Evolutionary conservation across 2,113 vertebrate genomes (phyloP).

Genomic region (Boleophthalmus pectinirostris): DNA sequence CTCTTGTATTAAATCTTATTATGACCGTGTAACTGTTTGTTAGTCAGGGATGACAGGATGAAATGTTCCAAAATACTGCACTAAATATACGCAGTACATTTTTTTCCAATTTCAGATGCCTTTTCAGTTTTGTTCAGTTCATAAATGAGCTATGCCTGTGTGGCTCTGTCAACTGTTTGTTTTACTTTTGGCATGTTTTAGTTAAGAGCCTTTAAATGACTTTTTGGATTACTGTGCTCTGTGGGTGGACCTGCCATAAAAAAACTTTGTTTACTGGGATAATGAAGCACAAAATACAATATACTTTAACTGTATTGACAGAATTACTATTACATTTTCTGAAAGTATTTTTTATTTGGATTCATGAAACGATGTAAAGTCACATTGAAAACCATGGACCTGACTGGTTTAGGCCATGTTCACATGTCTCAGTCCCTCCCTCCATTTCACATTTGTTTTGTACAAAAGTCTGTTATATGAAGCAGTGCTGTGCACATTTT

Average conservation of each 20-base stretch:
- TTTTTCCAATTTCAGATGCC: background rate
- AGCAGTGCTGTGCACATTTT: slow-evolving; percentile 65
- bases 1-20: background rate
- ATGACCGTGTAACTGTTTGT: slow-evolving; percentile 5
- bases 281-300: background rate
- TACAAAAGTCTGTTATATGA: slow-evolving; percentile 22
- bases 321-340: background rate
- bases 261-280: background rate
- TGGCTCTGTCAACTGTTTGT: slow-evolving; percentile 26
- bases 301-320: background rate
- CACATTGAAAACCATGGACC: slow-evolving; percentile 27
- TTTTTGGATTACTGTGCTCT: slow-evolving; percentile 2
- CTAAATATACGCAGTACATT: background rate
- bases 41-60: slow-evolving; percentile 37
- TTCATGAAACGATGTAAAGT: background rate
- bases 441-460: slow-evolving; percentile 36
- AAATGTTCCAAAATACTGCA: background rate
- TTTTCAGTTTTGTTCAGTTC: slow-evolving; percentile 22
- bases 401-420: slow-evolving; percentile 61
- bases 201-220: slow-evolving; percentile 51
- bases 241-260: background rate
- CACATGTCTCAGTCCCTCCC: slow-evolving; percentile 37
- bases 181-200: slow-evolving; percentile 36
- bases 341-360: slow-evolving; percentile 10
- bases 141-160: slow-evolving; percentile 8